Percentiles rank a stretch among this genome's conserved stretches.
These are phyloP conservation scores for Sinocyclocheilus anshuiensis DNA, from an alignment of 2,113 vertebrate species.

Conservation along the genomic window DNA sequence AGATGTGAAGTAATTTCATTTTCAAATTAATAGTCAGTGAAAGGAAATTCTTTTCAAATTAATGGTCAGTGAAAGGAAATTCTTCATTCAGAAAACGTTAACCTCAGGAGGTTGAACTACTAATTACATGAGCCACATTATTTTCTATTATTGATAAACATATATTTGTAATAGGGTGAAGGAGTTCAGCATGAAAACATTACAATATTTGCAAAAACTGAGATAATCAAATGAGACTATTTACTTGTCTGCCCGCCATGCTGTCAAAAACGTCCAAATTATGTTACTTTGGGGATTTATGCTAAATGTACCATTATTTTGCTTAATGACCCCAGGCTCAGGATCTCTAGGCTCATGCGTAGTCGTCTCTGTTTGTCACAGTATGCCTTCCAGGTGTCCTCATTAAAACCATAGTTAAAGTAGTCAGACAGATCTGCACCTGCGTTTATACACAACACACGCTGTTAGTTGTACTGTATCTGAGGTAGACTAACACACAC, in stretches of 20 bases:
- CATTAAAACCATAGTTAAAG: slow-evolving; percentile 95
- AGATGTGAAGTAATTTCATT: no score
- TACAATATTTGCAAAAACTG: neutral
- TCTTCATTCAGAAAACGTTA: no score
- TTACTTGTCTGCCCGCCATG: no score
- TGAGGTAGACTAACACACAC: slow-evolving; percentile 25
- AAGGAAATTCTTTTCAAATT: no score
- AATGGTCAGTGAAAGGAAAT: no score
- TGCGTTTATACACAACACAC: slow-evolving; percentile 57
- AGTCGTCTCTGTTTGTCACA: slow-evolving; percentile 86
- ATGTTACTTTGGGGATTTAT: neutral
- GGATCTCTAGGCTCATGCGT: slow-evolving; percentile 79
- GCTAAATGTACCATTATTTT: slow-evolving; percentile 82
- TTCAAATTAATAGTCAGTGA: no score
- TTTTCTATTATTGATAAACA: no score
- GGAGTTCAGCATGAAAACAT: neutral
- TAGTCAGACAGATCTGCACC: slow-evolving; percentile 92
- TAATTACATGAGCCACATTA: no score
- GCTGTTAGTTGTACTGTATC: neutral
- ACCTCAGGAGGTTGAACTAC: no score
- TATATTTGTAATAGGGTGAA: neutral
- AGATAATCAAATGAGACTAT: no score
- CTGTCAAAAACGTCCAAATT: no score
- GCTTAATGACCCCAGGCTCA: slow-evolving; percentile 79
- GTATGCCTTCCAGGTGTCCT: slow-evolving; percentile 89